A percentile compares a stretch with the other conserved stretches of the same genome.
These are phyloP conservation scores for Phallusia fumigata DNA, from an alignment of 23 tunicate genomes.

Conservation along the genomic window DNA sequence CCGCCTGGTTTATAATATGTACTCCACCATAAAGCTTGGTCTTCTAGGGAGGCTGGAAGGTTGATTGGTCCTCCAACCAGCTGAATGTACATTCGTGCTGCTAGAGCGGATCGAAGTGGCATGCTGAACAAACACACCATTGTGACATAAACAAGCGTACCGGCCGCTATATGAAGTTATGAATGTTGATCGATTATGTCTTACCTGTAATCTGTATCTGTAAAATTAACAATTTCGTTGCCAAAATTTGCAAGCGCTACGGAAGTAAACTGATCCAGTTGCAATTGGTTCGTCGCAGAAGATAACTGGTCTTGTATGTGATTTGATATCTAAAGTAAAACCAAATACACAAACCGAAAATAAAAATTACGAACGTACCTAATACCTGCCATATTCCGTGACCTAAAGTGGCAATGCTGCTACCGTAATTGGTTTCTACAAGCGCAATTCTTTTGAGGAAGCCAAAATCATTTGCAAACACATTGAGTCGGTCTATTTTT, in stretches of 20 bases:
- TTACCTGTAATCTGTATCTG: not conserved
- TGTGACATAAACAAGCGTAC: not conserved
- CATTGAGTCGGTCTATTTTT: slow-evolving; percentile 7
- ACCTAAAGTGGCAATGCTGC: not conserved
- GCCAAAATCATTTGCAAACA: slow-evolving; percentile 15
- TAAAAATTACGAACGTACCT: not conserved
- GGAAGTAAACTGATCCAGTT: not conserved
- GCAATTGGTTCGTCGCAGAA: not conserved
- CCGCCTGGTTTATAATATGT: not conserved
- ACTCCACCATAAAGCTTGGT: slow-evolving; percentile 12
- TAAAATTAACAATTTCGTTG: not conserved
- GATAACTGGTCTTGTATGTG: not conserved
- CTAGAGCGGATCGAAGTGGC: slow-evolving; percentile 14
- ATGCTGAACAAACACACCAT: not conserved
- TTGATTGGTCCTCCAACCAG: slow-evolving; percentile 1
- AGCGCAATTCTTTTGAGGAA: slow-evolving; percentile 25
- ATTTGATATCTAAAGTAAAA: not conserved
- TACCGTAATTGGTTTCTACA: slow-evolving; percentile 30
- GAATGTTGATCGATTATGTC: not conserved
- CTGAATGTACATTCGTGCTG: slow-evolving; percentile 1
- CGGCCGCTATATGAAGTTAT: too few relatives aligned
- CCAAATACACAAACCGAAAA: not conserved
- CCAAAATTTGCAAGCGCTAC: not conserved
- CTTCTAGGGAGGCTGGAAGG: not conserved
- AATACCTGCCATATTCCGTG: slow-evolving; percentile 43